phyloP scores from a whole-genome alignment of 2,113 vertebrate genomes.

The Antidorcas marsupialis region DNA sequence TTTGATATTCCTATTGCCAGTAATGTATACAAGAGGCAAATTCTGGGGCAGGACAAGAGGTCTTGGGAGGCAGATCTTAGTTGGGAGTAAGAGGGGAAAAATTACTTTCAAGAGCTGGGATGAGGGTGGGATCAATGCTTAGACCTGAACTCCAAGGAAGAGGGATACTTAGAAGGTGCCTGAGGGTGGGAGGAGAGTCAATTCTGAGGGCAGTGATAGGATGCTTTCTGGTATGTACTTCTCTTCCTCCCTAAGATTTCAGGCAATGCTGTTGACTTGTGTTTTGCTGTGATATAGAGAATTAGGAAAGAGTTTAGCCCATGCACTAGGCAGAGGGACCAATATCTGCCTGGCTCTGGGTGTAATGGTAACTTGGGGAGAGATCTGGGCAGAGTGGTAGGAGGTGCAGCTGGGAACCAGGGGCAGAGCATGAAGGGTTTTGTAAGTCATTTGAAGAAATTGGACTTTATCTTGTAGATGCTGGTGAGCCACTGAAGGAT shows the following conservation, averaged over 20 bases:
- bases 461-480: neutral
- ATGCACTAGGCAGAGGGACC: neutral
- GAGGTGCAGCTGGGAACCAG: neutral
- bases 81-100: neutral
- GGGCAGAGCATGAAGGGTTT: neutral
- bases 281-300: neutral
- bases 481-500: neutral
- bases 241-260: neutral
- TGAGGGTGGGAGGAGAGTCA: neutral
- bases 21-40: neutral
- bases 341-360: neutral
- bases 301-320: neutral
- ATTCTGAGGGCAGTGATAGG: neutral
- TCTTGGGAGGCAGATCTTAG: neutral
- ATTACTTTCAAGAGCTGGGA: neutral
- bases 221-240: neutral
- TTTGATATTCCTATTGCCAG: neutral
- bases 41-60: neutral
- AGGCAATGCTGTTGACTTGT: neutral
- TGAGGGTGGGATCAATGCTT: neutral
- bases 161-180: neutral
- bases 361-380: neutral
- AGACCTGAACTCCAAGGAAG: neutral
- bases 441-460: neutral
- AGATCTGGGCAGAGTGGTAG: neutral